A percentile compares a stretch with the other conserved stretches of the same genome.
Conservation (phyloP, 2,113 vertebrate genomes). For the Mus spicilegus region DNA sequence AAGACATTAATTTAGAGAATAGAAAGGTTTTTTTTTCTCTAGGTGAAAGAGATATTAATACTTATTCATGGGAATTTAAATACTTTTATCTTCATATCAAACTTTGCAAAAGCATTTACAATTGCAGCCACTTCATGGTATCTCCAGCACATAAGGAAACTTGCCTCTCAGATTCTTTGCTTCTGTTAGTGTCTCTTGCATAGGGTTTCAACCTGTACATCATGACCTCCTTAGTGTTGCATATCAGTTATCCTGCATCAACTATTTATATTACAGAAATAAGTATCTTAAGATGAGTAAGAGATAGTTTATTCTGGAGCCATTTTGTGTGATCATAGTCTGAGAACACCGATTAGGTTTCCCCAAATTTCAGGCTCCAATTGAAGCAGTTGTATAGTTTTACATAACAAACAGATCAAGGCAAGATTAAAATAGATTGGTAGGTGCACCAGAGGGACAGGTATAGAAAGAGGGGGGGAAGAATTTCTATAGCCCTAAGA, state of each 20-base stretch:
- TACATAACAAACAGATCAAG: background rate
- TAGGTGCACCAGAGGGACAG: background rate
- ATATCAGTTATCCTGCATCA: background rate
- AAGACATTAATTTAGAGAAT: constrained; percentile 53
- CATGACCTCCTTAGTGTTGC: no score
- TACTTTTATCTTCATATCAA: constrained; percentile 24
- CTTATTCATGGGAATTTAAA: constrained; percentile 38
- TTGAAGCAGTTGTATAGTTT: background rate
- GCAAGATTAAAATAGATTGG: background rate
- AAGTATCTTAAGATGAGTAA: background rate
- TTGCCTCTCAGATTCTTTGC: background rate
- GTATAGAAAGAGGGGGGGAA: background rate
- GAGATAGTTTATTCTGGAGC: background rate
- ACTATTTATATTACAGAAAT: background rate
- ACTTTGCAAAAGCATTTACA: background rate
- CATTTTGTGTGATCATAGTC: background rate
- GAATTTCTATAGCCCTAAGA: background rate
- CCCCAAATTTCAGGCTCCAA: background rate
- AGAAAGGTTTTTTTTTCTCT: constrained; percentile 43
- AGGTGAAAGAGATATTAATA: constrained; percentile 39
- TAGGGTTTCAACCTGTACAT: background rate
- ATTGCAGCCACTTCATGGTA: background rate
- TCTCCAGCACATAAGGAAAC: background rate
- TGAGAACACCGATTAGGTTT: background rate
- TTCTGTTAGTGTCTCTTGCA: constrained; percentile 25